Evolutionary conservation across 2,888 invertebrate genomes (phyloP).

Genomic region (Drosophila atripex): DNA sequence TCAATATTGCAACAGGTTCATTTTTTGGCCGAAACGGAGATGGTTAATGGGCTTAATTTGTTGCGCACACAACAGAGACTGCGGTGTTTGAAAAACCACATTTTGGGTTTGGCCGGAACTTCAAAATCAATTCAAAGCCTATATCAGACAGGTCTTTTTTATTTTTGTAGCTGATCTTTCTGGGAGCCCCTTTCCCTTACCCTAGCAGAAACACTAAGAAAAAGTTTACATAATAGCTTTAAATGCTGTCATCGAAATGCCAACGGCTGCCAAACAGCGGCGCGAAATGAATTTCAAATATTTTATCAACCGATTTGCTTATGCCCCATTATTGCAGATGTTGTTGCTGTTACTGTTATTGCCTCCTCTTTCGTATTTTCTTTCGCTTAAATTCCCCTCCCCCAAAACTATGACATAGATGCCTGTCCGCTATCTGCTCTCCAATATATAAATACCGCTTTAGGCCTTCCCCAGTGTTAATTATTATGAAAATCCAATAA

Average conservation of each 20-base stretch:
- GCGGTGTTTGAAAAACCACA: conserved; percentile 10
- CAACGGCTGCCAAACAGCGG: conserved; percentile 54
- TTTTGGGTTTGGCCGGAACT: conserved; percentile 70
- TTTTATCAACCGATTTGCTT: conserved; percentile 62
- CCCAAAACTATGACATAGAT: background rate
- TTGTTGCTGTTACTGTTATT: conserved; percentile 16
- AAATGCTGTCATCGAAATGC: conserved; percentile 76
- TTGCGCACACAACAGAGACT: conserved; percentile 23
- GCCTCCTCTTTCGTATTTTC: background rate
- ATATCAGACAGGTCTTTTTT: conserved; percentile 15
- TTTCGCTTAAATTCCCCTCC: conserved; percentile 12
- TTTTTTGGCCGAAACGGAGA: conserved; percentile 22
- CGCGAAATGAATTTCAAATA: conserved; percentile 74
- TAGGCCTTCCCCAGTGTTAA: background rate
- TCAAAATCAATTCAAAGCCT: conserved; percentile 43
- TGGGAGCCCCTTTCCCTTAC: background rate
- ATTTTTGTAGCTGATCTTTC: conserved; percentile 45
- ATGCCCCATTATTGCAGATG: conserved; percentile 31
- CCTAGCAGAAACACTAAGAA: conserved; percentile 2
- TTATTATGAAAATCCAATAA: background rate
- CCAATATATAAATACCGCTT: background rate
- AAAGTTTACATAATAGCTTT: conserved; percentile 70
- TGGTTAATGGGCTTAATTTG: conserved; percentile 53
- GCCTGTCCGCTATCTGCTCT: conserved; percentile 11
- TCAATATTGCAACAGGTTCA: conserved; percentile 54